These are phyloP conservation scores for Agapostemon virescens DNA, from an alignment of 2,888 invertebrate genomes.

Conservation along the genomic window DNA sequence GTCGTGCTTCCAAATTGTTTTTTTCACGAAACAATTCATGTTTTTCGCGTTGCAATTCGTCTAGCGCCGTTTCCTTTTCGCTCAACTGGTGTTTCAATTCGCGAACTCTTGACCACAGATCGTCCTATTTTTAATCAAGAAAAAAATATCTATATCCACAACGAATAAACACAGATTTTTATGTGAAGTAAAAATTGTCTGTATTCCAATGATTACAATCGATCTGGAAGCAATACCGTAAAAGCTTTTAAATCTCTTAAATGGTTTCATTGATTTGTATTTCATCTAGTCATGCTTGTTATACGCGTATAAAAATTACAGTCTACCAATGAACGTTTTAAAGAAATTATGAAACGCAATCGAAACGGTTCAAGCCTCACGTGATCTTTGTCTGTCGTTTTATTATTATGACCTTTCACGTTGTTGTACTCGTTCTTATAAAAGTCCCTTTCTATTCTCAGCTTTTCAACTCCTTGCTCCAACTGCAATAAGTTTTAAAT, in stretches of 20 bases:
- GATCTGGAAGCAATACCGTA: no score
- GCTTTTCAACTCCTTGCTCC: constrained; percentile 73
- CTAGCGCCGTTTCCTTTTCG: constrained; percentile 79
- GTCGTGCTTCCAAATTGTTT: constrained; percentile 77
- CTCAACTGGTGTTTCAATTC: constrained; percentile 76
- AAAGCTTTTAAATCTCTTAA: no score
- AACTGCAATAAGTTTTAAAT: constrained; percentile 61
- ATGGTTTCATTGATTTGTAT: no score
- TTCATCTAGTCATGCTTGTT: no score
- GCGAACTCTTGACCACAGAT: constrained; percentile 67
- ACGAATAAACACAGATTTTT: no score
- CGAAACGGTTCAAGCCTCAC: constrained; percentile 67
- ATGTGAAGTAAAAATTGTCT: no score
- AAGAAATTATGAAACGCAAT: constrained; percentile 15
- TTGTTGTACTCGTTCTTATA: constrained; percentile 81
- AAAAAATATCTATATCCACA: not conserved
- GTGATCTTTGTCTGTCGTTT: constrained; percentile 73
- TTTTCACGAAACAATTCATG: constrained; percentile 80
- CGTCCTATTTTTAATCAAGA: constrained; percentile 43
- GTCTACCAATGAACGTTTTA: not conserved
- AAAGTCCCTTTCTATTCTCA: constrained; percentile 81
- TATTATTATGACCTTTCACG: constrained; percentile 78
- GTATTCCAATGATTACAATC: no score
- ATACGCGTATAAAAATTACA: no score
- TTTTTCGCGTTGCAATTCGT: constrained; percentile 80